Conservation (phyloP, 2,113 vertebrate species). For the Cariama cristata region DNA sequence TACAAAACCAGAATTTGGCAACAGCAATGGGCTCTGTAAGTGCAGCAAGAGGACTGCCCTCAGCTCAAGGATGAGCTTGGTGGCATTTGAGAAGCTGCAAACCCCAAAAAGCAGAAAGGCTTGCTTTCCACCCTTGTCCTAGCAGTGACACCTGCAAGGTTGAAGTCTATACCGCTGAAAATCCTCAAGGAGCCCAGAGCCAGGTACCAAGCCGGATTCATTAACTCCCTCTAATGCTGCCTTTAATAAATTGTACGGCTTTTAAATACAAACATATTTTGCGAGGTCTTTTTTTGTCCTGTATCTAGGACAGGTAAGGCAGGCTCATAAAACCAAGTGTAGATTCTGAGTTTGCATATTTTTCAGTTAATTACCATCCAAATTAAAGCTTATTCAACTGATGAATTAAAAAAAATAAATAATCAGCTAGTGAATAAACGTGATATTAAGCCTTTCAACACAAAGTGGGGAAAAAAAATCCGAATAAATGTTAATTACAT, state of each 20-base stretch:
- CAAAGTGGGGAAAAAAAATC: background rate
- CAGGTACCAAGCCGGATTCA: background rate
- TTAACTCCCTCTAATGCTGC: constrained; percentile 4
- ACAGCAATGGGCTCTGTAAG: background rate
- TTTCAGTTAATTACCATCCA: constrained; percentile 55
- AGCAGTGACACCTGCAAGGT: constrained; percentile 2
- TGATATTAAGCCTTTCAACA: constrained; percentile 41
- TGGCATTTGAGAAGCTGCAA: background rate
- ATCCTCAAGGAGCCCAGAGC: background rate
- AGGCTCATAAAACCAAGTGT: background rate
- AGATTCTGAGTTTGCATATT: constrained; percentile 8
- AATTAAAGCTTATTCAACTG: constrained; percentile 61
- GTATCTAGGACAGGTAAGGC: constrained; percentile 50
- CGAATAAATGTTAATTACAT: constrained; percentile 40
- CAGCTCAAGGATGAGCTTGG: background rate
- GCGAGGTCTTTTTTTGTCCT: constrained; percentile 17
- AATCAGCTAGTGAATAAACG: constrained; percentile 41
- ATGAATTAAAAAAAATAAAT: background rate
- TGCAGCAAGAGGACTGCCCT: background rate
- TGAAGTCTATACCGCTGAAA: constrained; percentile 18
- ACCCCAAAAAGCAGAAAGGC: background rate
- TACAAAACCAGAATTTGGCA: background rate
- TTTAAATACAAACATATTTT: constrained; percentile 17
- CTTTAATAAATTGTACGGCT: background rate
- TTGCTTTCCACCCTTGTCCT: constrained; percentile 23